A percentile compares a stretch with the other conserved stretches of the same genome.
These are phyloP conservation scores for Hippasteria phrygiana DNA, from an alignment of 53 echinoderm and acorn worm species.

Conservation along the genomic window DNA sequence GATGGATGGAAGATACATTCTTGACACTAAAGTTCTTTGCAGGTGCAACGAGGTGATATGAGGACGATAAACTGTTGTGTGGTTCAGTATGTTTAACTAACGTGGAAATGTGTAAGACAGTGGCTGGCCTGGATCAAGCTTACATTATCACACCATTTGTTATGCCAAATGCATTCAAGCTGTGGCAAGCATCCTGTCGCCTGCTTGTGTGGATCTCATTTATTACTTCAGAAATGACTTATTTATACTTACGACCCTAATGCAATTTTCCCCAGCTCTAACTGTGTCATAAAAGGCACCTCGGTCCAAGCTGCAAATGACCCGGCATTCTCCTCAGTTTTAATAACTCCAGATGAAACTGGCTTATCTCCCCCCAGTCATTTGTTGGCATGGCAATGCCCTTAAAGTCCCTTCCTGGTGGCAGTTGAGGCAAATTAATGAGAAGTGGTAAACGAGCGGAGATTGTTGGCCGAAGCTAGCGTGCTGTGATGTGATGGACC, in stretches of 20 bases:
- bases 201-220: constrained; percentile 15
- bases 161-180: constrained; percentile 58
- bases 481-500: too few relatives aligned
- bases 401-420: constrained; percentile 70
- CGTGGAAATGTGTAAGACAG: constrained; percentile 3
- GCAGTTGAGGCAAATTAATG: constrained; percentile 61
- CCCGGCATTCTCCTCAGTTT: constrained; percentile 8
- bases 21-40: too few relatives aligned
- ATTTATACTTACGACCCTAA: constrained; percentile 60
- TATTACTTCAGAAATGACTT: constrained; percentile 59
- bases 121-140: background rate
- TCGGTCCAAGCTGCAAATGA: background rate
- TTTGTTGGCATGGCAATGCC: constrained; percentile 82
- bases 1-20: too few relatives aligned
- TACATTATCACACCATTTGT: constrained; percentile 45
- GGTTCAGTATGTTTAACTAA: background rate
- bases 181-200: constrained; percentile 11
- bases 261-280: constrained; percentile 57
- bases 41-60: too few relatives aligned
- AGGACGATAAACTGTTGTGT: too few relatives aligned
- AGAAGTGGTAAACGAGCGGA: constrained; percentile 60
- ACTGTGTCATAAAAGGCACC: constrained; percentile 23
- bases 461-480: constrained; percentile 31
- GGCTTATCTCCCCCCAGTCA: constrained; percentile 81
- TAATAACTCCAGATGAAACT: constrained; percentile 33